Evolutionary conservation across 2,888 invertebrate genomes (phyloP), one percentile per base, ranked within the genome.

Genomic region (Rhingia rostrata): DNA sequence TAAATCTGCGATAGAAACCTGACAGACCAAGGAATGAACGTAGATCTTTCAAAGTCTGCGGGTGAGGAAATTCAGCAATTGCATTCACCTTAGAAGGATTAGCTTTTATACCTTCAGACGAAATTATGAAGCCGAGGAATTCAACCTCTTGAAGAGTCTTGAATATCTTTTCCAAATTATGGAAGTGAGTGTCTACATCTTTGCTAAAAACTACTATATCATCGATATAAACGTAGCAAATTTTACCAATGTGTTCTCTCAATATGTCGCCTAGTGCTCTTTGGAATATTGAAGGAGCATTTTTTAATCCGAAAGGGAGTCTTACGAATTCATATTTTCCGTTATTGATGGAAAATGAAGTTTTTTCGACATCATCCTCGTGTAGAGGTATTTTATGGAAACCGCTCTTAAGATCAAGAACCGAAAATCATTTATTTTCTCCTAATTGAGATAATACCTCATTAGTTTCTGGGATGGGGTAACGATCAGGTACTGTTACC

Each of bases 111-210:
- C 53, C 53, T 53, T 53, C 14, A 9, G 30, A 30, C 7, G 53
- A 53, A 9, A 53, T 33, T 32, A 66, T 67, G 32, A 66, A 56
- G 30, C 66, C 63, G 22, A 58, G 37, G 64, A 75, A 75, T 41
- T 75, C 66, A 4, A 3, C 14, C 43, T 70, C 35, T 60, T 74
- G 30, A n/a, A 58, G 30, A 33, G 43, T 53, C 49, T 51, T 7
- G 41, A 77, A 75, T 45, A 75, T 67, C 6, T n/a, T 54, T 64
- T n/a, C 9, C 10, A 70, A 47, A 35, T 80, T 58, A n/a, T 72
- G 6, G 14, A 39, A 64, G 14, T 54, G 54, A 6, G 14, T 7
- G 12, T 69, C 58, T 14, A 54, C 67, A 14, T 58, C 30, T 37
- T 69, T 45, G 43, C 60, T 60, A 10, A 60, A 51, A 5, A 70